Evolutionary conservation across 2,113 vertebrate species (phyloP), one percentile per base, ranked within the genome.

Genomic region (Sclerurus mexicanus): DNA sequence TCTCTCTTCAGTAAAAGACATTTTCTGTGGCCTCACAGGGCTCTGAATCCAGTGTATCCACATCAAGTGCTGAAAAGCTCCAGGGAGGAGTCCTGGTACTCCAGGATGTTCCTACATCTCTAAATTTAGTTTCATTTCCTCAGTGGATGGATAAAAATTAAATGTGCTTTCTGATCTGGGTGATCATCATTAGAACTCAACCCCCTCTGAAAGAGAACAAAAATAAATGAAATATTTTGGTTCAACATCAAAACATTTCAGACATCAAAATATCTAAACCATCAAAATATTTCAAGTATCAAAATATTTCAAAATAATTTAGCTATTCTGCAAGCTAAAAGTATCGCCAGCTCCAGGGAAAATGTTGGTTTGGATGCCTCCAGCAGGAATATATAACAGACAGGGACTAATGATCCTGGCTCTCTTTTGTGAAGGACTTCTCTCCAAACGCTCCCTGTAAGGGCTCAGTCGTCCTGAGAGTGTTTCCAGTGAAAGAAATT

Each of bases 131-230:
- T 27, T 76, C 2, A 10, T 42, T 86, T 90, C 37, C 46, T 39
- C 35, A 17, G 25, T 0, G 19, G 39, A 12, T 35, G 8, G 19
- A 46, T 49, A 58, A 56, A 77, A 46, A 28, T 3, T 1, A n/a
- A 12, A 12, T 1, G 0, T 2, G 4, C 9, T 23, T 39, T 64
- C 52, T 50, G 75, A 6, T 18, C 47, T 16, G 44, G 14, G 3
- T 22, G 4, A 14, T 46, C 35, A 15, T 11, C 7, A 6, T 3
- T 1, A 4, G 35, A 63, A 42, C 23, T 87, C 20, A 16, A 19
- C 3, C 11, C 4, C 4, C 23, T 7, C 6, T 1, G 2, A n/a
- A 50, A 20, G 6, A 52, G n/a, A 37, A 19, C 31, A 16, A 21
- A 14, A 42, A 42, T 40, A 23, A 31, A 59, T 31, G 3, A 33